These are phyloP conservation scores for Dromaius novaehollandiae DNA, from an alignment of 2,113 vertebrate species.

Conservation along the genomic window DNA sequence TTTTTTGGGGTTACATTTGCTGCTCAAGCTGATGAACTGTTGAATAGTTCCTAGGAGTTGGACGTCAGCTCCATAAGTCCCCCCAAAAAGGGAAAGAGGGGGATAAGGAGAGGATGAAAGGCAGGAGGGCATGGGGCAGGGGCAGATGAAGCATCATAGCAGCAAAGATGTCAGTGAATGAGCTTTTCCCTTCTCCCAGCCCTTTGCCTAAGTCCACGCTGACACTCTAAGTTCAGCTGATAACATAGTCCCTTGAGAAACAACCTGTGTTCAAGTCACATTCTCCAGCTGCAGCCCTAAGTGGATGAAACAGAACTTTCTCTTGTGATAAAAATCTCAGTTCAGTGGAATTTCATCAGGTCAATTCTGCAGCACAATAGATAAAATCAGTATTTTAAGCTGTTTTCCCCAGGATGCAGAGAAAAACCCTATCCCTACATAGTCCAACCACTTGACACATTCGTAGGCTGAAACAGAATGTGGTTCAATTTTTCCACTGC, in stretches of 20 bases:
- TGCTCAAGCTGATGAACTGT: not conserved
- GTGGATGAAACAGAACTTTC: not conserved
- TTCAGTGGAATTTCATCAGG: not conserved
- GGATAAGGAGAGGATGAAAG: not conserved
- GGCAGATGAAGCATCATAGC: not conserved
- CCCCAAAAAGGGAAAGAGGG: not conserved
- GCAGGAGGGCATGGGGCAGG: not conserved
- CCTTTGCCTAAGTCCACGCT: not conserved
- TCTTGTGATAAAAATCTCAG: not conserved
- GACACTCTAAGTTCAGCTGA: not conserved
- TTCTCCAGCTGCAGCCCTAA: not conserved
- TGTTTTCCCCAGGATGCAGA: not conserved
- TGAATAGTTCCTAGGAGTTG: not conserved
- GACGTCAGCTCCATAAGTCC: not conserved
- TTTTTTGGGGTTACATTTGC: not conserved
- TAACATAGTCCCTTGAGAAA: not conserved
- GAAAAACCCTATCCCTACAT: not conserved
- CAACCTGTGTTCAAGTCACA: not conserved
- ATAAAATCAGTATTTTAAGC: not conserved
- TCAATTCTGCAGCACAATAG: not conserved
- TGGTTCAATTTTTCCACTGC: constrained; percentile 51
- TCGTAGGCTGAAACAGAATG: constrained; percentile 57
- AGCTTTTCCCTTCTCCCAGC: not conserved
- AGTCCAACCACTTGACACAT: constrained; percentile 43
- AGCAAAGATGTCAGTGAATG: not conserved